A percentile compares a stretch with the other conserved stretches of the same genome.
Evolutionary conservation across 2,113 vertebrate genomes (phyloP).

Genomic region (Empidonax traillii): DNA sequence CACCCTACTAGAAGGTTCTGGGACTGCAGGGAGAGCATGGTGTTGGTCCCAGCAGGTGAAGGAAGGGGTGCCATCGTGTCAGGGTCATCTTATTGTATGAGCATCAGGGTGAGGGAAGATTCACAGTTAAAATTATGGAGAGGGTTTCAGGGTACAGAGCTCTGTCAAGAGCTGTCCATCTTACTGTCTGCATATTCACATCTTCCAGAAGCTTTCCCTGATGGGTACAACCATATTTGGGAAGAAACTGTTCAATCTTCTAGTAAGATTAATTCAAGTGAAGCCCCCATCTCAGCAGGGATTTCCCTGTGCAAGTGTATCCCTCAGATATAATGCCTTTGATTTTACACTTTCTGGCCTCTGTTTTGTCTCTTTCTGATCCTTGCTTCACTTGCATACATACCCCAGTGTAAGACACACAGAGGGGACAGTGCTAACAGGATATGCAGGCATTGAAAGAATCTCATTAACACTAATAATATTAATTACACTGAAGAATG

Average conservation of each 20-base stretch:
- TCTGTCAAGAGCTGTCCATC: not conserved
- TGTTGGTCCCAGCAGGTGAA: not conserved
- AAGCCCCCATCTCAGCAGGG: not conserved
- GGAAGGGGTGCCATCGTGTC: not conserved
- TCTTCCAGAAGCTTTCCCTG: not conserved
- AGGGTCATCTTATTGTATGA: not conserved
- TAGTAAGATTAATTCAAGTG: not conserved
- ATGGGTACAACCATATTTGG: not conserved
- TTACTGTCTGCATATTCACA: not conserved
- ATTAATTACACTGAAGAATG: conserved; percentile 29
- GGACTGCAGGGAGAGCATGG: not conserved
- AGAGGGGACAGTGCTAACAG: not conserved
- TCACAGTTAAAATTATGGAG: not conserved
- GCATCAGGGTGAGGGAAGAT: not conserved
- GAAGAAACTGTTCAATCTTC: not conserved
- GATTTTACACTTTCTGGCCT: not conserved
- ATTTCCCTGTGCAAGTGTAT: not conserved
- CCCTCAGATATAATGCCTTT: not conserved
- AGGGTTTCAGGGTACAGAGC: not conserved
- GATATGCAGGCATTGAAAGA: not conserved
- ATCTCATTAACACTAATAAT: not conserved
- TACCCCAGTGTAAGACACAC: not conserved
- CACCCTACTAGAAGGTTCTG: not conserved
- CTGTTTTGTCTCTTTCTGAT: not conserved
- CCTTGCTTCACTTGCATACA: not conserved